These are phyloP conservation scores for Sebastes hubbsi DNA, from an alignment of 2,797 vertebrate genomes.

Conservation along the genomic window DNA sequence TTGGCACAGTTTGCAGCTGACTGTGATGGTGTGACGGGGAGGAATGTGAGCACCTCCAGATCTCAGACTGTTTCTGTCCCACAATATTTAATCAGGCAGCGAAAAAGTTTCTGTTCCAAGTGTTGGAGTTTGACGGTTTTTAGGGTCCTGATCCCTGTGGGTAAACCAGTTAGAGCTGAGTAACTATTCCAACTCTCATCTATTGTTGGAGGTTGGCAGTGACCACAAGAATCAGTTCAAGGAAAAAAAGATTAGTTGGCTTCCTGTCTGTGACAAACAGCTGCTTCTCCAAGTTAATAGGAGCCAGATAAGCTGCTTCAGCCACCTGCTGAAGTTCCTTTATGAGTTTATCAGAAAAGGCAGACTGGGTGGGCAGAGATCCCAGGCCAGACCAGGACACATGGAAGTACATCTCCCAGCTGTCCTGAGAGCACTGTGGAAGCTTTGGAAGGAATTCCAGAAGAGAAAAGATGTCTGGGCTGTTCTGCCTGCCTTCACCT, in stretches of 20 bases:
- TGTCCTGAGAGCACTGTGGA: not conserved
- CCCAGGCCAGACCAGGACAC: not conserved
- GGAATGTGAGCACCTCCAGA: not conserved
- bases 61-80: not conserved
- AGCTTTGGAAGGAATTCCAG: not conserved
- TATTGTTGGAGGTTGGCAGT: not conserved
- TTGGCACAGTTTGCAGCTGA: slow-evolving; percentile 22
- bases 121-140: not conserved
- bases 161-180: not conserved
- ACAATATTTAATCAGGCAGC: not conserved
- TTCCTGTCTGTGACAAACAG: slow-evolving; percentile 1
- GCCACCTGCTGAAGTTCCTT: not conserved
- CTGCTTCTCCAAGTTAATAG: not conserved
- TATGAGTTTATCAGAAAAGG: not conserved
- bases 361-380: not conserved
- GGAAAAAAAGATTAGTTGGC: not conserved
- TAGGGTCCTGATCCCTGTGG: not conserved
- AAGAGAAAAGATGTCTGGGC: not conserved
- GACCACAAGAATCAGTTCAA: not conserved
- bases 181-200: not conserved
- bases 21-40: not conserved
- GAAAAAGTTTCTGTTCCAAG: not conserved
- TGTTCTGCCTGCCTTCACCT: not conserved
- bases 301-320: not conserved
- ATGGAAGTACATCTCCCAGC: not conserved